Conservation (phyloP, 2,797 vertebrate species). For the Parotocinclus haroldoi region DNA sequence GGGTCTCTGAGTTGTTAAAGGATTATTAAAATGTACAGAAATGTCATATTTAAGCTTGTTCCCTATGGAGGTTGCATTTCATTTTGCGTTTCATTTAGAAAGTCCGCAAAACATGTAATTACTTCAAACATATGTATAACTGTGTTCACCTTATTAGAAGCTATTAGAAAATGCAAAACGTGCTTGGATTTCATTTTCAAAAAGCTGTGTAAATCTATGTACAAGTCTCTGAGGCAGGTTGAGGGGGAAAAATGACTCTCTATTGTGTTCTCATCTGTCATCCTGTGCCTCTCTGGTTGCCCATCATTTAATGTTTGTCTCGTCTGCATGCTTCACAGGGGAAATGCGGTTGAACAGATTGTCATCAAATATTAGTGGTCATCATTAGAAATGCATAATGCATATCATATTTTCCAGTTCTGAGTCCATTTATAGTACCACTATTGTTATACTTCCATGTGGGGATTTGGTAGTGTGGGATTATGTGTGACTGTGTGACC, state of each 20-base stretch:
- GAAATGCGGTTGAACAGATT: conserved; percentile 30
- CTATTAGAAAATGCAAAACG: no score
- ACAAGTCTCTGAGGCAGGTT: conserved; percentile 2
- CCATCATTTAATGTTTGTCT: conserved; percentile 59
- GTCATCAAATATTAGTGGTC: conserved; percentile 39
- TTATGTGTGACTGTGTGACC: conserved; percentile 13
- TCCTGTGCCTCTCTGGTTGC: conserved; percentile 39
- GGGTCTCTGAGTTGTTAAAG: no score
- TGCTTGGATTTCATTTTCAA: not conserved
- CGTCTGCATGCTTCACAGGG: conserved; percentile 66
- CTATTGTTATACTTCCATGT: conserved; percentile 20
- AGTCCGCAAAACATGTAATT: no score
- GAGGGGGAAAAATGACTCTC: conserved; percentile 6
- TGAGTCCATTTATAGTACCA: conserved; percentile 22
- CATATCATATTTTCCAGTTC: conserved; percentile 27
- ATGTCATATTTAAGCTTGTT: no score
- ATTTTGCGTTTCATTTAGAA: no score
- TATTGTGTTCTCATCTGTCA: conserved; percentile 38
- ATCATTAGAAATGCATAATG: conserved; percentile 33
- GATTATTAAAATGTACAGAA: no score
- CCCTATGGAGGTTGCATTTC: no score
- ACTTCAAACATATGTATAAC: no score
- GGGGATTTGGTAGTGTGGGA: conserved; percentile 3
- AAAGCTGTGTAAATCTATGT: not conserved
- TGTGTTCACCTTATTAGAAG: no score